Evolutionary conservation across 2,113 vertebrate species (phyloP), one percentile per base, ranked within the genome.

Genomic region (Dunckerocampus dactyliophorus): DNA sequence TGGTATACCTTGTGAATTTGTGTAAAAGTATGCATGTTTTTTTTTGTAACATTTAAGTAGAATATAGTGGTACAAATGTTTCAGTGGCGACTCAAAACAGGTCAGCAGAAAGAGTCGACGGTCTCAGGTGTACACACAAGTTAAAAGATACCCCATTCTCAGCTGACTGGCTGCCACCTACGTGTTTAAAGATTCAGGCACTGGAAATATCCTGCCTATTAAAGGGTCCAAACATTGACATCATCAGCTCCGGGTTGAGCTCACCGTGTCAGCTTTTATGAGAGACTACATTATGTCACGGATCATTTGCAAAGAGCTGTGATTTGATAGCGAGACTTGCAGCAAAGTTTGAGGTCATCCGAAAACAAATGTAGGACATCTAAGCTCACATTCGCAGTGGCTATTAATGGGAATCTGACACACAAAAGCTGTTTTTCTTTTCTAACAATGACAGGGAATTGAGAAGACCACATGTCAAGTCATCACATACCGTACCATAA

Each of bases 171-270:
- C 61, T 4, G 28, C 48, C 69, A 79, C 59, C 20, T 58, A 39
- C 72, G 56, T 82, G 82, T 87, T 85, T 79, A 76, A 85, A 78
- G 74, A 85, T 83, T 87, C 71, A 86, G 74, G 72, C 62, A 76
- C 68, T 83, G 71, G 79, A 85, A 81, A 79, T 81, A 77, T 80
- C 74, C 67, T 72, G 65, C 59, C 64, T 42, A 73, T 76, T 78
- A 59, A 75, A 63, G 70, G 69, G 59, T 75, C 67, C 68, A 68
- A 78, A 75, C 69, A 74, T 67, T 80, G 76, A 82, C 75, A 59
- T 88, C 81, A 82, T 67, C n/a, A 8, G 43, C 59, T 69, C 60
- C 59, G 69, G 74, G 70, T 58, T 79, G 59, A 66, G 61, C 73
- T 76, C 59, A 69, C 59, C 63, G 59, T 76, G 70, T 83, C 75